A percentile compares a stretch with the other conserved stretches of the same genome.
phyloP scores from a whole-genome alignment of 2,888 invertebrate species.

The Spialia ferax region DNA sequence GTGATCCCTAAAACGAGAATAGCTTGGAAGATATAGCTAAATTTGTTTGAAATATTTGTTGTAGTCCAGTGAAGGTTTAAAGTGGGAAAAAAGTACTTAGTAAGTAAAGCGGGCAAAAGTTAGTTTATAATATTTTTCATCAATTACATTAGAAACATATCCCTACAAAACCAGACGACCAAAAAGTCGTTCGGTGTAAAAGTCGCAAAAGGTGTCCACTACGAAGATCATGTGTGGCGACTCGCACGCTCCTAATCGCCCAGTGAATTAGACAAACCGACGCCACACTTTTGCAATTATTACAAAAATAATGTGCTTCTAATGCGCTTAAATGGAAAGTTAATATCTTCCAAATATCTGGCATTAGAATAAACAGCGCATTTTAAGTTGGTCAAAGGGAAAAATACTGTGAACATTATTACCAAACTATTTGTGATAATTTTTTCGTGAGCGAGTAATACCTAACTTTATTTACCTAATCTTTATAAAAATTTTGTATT shows the following conservation, averaged over 20 bases:
- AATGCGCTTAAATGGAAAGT: slow-evolving; percentile 38
- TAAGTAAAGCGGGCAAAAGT: too few relatives aligned
- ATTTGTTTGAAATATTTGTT: too few relatives aligned
- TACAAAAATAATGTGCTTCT: slow-evolving; percentile 63
- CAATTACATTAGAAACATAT: too few relatives aligned
- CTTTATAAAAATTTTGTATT: too few relatives aligned
- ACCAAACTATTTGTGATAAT: too few relatives aligned
- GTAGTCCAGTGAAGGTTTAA: too few relatives aligned
- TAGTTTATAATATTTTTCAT: too few relatives aligned
- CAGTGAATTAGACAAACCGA: slow-evolving; percentile 70
- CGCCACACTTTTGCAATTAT: slow-evolving; percentile 70
- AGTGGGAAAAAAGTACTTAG: too few relatives aligned
- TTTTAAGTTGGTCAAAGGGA: background rate
- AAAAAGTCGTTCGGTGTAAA: slow-evolving; percentile 55
- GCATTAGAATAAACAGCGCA: slow-evolving; percentile 23
- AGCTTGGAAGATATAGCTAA: too few relatives aligned
- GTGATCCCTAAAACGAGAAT: too few relatives aligned
- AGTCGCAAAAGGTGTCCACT: slow-evolving; percentile 45
- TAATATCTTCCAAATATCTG: slow-evolving; percentile 32
- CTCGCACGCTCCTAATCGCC: slow-evolving; percentile 84
- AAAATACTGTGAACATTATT: background rate
- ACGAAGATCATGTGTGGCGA: slow-evolving; percentile 61
- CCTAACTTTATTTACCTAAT: too few relatives aligned
- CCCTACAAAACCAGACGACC: background rate
- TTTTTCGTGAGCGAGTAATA: too few relatives aligned